Evolutionary conservation across 2,797 vertebrate species (phyloP).

Genomic region (Dromococcyx pavoninus): DNA sequence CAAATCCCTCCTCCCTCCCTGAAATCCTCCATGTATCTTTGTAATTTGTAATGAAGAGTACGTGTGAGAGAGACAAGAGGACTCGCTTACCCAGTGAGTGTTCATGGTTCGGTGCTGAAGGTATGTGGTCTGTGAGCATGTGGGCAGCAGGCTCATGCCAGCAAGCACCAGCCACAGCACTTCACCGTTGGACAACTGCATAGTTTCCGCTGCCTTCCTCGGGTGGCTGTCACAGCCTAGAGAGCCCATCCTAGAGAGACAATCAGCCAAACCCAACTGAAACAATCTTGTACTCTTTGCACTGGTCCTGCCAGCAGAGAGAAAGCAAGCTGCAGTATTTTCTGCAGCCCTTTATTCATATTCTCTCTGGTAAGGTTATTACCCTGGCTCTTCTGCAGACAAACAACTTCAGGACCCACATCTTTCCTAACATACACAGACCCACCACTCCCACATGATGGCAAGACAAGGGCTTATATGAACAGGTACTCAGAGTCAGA

Average conservation of each 20-base stretch:
- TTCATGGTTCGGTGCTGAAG: accelerated
- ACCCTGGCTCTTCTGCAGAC: neutral
- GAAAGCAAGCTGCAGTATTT: neutral
- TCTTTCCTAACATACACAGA: neutral
- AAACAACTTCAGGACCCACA: neutral
- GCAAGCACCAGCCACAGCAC: neutral
- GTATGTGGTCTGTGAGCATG: accelerated
- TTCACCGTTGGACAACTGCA: neutral
- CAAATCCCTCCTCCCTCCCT: neutral
- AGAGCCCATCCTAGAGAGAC: neutral
- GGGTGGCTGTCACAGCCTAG: accelerated
- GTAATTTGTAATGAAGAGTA: neutral
- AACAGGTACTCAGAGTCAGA: neutral
- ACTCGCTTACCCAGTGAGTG: accelerated
- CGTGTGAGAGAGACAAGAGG: neutral
- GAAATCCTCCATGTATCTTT: neutral
- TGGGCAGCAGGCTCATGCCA: neutral
- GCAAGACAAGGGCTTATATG: neutral
- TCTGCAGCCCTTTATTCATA: neutral
- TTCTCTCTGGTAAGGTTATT: neutral
- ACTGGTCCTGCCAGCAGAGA: neutral
- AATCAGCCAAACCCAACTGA: neutral
- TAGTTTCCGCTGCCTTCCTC: neutral
- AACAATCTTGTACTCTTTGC: neutral
- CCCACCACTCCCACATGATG: neutral